phyloP scores from a whole-genome alignment of 2,797 vertebrate genomes.

The Pagetopsis macropterus region DNA sequence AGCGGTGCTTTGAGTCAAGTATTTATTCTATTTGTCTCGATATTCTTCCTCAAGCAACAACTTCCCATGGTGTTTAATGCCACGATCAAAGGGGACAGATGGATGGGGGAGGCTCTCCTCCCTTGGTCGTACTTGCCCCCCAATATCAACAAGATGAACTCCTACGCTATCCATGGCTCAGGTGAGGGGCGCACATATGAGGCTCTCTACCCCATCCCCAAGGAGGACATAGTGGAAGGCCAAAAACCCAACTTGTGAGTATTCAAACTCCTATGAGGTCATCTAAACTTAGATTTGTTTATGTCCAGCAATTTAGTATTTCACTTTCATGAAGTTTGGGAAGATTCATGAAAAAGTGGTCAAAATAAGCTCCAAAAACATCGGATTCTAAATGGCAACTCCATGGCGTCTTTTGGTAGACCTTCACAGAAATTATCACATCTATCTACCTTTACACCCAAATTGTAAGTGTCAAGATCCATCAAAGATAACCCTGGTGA shows the following conservation, averaged over 20 bases:
- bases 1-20: background rate
- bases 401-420: background rate
- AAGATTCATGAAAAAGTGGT: background rate
- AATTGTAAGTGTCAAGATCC: background rate
- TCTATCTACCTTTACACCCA: background rate
- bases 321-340: background rate
- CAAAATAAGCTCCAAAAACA: background rate
- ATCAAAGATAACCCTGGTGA: background rate
- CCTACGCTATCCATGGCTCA: slow-evolving; percentile 81
- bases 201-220: slow-evolving; percentile 79
- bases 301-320: background rate
- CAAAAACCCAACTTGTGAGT: slow-evolving; percentile 83
- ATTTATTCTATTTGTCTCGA: background rate
- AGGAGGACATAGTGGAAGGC: slow-evolving; percentile 67
- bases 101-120: slow-evolving; percentile 76
- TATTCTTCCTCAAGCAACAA: slow-evolving; percentile 77
- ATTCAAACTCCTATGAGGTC: background rate
- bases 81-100: slow-evolving; percentile 64
- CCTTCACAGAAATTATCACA: background rate
- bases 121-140: slow-evolving; percentile 83
- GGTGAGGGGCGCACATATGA: slow-evolving; percentile 76
- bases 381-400: background rate
- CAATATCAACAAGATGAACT: slow-evolving; percentile 85
- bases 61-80: slow-evolving; percentile 78
- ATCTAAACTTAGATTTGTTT: background rate